These are phyloP conservation scores for Pedetes capensis DNA, from an alignment of 2,113 vertebrate genomes.

Conservation along the genomic window DNA sequence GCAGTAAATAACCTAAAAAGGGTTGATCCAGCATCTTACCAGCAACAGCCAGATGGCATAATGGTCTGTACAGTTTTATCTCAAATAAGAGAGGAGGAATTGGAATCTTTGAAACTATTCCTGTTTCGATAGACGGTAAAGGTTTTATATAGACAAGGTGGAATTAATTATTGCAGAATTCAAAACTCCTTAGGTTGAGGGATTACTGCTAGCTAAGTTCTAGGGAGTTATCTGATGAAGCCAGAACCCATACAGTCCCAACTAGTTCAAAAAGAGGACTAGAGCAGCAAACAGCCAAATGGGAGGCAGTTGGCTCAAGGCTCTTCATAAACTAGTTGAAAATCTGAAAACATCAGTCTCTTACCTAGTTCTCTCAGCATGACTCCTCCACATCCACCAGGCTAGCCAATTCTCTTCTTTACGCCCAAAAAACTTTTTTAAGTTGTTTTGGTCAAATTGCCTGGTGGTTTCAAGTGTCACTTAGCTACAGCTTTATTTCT, in stretches of 20 bases:
- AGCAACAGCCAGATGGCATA: neutral
- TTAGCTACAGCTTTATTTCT: constrained; percentile 50
- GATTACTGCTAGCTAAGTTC: constrained; percentile 29
- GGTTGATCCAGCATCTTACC: neutral
- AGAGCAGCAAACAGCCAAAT: neutral
- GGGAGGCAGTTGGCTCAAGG: neutral
- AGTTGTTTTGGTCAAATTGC: constrained; percentile 51
- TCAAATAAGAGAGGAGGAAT: neutral
- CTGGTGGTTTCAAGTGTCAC: constrained; percentile 27
- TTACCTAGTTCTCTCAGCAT: constrained; percentile 53
- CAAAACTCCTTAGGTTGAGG: constrained; percentile 30
- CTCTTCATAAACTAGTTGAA: constrained; percentile 48
- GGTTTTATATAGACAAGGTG: constrained; percentile 30
- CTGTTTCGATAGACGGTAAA: constrained; percentile 37
- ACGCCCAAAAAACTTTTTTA: constrained; percentile 24
- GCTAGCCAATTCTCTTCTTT: constrained; percentile 32
- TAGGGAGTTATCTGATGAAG: constrained; percentile 23
- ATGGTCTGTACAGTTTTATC: constrained; percentile 12
- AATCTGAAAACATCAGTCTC: constrained; percentile 42
- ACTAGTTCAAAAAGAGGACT: constrained; percentile 18
- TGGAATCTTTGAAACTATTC: neutral
- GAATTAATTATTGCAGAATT: constrained; percentile 62
- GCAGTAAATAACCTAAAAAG: constrained; percentile 42
- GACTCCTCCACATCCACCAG: neutral
- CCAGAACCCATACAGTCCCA: constrained; percentile 10